These are phyloP conservation scores for Myxocyprinus asiaticus DNA, from an alignment of 2,113 vertebrate species.

Conservation along the genomic window DNA sequence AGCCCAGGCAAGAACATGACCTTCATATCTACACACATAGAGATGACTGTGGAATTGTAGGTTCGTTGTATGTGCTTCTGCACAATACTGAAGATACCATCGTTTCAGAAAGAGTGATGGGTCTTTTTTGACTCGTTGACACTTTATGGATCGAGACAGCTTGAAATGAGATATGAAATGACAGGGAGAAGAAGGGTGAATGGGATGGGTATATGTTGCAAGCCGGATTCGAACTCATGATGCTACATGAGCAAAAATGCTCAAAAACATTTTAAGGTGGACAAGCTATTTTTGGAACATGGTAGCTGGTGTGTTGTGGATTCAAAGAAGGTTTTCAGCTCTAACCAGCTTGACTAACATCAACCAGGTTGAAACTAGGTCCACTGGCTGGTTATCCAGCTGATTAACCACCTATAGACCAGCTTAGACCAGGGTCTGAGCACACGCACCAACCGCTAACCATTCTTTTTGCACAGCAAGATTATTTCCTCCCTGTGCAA, in stretches of 20 bases:
- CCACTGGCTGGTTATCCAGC: too few species aligned
- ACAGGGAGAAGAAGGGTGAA: neutral
- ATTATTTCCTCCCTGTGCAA: slow-evolving; percentile 9
- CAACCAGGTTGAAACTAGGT: too few species aligned
- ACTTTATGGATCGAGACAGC: neutral
- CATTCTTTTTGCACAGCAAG: too few species aligned
- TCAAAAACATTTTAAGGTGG: neutral
- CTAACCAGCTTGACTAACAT: too few species aligned
- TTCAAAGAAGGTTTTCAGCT: too few species aligned
- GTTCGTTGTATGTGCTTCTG: neutral
- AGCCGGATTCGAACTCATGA: neutral
- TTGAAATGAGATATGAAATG: neutral
- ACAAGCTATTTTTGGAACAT: too few species aligned
- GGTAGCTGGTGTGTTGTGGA: too few species aligned
- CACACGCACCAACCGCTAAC: too few species aligned
- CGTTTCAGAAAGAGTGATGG: neutral
- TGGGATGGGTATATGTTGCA: neutral
- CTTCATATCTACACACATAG: slow-evolving; percentile 38
- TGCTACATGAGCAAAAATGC: neutral
- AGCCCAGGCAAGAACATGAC: slow-evolving; percentile 49
- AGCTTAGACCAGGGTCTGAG: too few species aligned
- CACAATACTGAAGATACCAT: slow-evolving; percentile 20
- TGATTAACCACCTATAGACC: too few species aligned
- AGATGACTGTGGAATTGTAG: neutral
- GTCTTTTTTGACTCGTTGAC: too few species aligned